Base-by-base conservation (phyloP, 2,113 vertebrate species). In the Sylvicapra grimmia region DNA sequence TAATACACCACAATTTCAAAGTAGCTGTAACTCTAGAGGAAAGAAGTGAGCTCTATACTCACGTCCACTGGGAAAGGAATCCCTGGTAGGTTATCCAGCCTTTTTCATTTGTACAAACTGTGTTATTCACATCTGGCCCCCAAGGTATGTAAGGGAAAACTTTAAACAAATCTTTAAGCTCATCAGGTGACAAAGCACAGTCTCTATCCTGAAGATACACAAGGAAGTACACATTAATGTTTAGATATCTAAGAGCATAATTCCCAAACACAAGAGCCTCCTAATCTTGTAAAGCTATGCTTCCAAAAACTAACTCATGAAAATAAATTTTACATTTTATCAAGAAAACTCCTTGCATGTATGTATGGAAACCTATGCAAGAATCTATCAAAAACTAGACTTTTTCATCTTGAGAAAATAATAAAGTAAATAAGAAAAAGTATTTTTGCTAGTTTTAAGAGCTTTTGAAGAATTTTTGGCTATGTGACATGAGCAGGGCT, bases 41-140 rank as follows among this genome's bases (percentile, higher is more conserved):
- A 93, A 94, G 18, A 87, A 56, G 27, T 47, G 61, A 95, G 47
- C 21, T 63, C 53, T 61, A 49, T 93, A 99, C 99, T 99, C 98
- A 99, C 99, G 99, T 99, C 99, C 99, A 99, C 98, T 99, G 99
- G 1, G 99, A 99, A 93, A 99, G 99, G 98, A 99, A 99, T 82
- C 99, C 99, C 96, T 99, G 99, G 99, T 99, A 99, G 4, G 99
- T 99, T 98, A 99, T 99, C 99, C 99, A 99, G 16, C 99, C 99
- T 98, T 99, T 99, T 51, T 99, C 99, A 51, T 99, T 99, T 51
- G 99, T 99, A 97, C 99, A 99, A 59, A 99, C 99, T 0, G 99
- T 99, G 98, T 99, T 99, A 98, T 99, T 99, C 97, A 99, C 99
- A 94, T 99, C 99, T 72, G 99, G 99, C 4, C 99, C 99, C 99